A percentile compares a stretch with the other conserved stretches of the same genome.
Conservation (phyloP, 2,888 invertebrate species). For the Amorpha juglandis region DNA sequence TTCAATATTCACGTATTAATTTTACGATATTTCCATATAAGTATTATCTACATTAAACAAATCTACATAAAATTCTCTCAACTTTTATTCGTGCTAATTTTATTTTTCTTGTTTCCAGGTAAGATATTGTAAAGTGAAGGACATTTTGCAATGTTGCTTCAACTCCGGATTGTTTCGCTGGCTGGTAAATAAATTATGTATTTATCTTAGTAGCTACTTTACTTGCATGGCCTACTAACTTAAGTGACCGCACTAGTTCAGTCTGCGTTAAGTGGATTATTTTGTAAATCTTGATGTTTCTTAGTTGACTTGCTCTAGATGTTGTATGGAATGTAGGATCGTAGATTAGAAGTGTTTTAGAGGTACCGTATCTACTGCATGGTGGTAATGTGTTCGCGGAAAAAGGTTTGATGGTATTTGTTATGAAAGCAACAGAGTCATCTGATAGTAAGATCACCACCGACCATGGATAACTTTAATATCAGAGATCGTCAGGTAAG, state of each 20-base stretch:
- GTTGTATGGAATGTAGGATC: not conserved
- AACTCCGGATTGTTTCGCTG: not conserved
- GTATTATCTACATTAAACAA: too few relatives aligned
- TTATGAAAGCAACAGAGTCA: too few relatives aligned
- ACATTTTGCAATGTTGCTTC: slow-evolving; percentile 1
- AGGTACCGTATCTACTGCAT: too few relatives aligned
- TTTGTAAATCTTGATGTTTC: slow-evolving; percentile 2
- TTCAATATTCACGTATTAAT: too few relatives aligned
- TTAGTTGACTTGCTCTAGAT: not conserved
- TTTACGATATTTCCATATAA: too few relatives aligned
- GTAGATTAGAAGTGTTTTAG: not conserved
- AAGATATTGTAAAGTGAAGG: slow-evolving; percentile 11
- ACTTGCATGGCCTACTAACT: slow-evolving; percentile 9
- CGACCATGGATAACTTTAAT: too few relatives aligned
- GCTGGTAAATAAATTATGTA: slow-evolving; percentile 19
- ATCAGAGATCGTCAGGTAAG: too few relatives aligned
- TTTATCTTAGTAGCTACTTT: slow-evolving; percentile 18
- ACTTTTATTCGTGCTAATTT: slow-evolving; percentile 7
- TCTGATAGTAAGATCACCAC: too few relatives aligned
- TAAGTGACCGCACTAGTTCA: slow-evolving; percentile 14
- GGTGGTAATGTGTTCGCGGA: too few relatives aligned
- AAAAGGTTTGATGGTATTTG: too few relatives aligned
- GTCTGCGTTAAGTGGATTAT: not conserved
- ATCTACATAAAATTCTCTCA: not conserved
- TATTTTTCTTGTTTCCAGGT: slow-evolving; percentile 17